Base-by-base conservation (phyloP, 1,140 invertebrate genomes). In the Eueides isabella region DNA sequence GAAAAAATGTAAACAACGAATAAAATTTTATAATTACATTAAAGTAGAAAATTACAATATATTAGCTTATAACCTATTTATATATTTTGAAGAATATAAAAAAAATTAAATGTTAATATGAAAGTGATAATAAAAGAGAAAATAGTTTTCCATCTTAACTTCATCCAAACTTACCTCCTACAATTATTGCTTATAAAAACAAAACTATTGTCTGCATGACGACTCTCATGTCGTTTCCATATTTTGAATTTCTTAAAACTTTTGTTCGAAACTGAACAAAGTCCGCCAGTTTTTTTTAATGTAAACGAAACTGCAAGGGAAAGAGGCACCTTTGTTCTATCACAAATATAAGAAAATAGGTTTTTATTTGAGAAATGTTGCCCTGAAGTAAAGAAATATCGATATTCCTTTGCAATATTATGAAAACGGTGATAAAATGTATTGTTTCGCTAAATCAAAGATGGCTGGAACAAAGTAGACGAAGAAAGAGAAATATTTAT, bases 181-280 rank as follows among this genome's bases (percentile, higher is more conserved):
- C 89, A 91, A 62, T 84, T 72, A 63, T 90, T 87, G 48, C 89
- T 90, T 23, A 87, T 84, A 67, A 82, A 87, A 44, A n/a, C n/a
- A n/a, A 79, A 30, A 26, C 74, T 80, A 16, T 71, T 73, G 19
- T 66, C 77, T 16, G 68, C 74, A 61, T 88, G 84, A 12, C 75
- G 70, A 28, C 74, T 68, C 26, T 83, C 78, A 61, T 91, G 88
- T 76, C 73, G 80, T 14, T 79, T 80, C 85, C 81, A 89, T 1
- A 71, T 73, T 33, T 64, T 82, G 63, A 76, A 83, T 16, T 16
- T 55, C 9, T 35, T 78, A 70, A 81, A 88, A 11, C 62, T 77
- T 74, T 81, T 87, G 30, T 61, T 66, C 44, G 88, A 90, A 16
- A 75, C 9, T 0, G 74, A 63, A 63, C 88, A 91, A 62, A 75